phyloP scores from a whole-genome alignment of 2,113 vertebrate genomes.

The Pavo muticus region DNA sequence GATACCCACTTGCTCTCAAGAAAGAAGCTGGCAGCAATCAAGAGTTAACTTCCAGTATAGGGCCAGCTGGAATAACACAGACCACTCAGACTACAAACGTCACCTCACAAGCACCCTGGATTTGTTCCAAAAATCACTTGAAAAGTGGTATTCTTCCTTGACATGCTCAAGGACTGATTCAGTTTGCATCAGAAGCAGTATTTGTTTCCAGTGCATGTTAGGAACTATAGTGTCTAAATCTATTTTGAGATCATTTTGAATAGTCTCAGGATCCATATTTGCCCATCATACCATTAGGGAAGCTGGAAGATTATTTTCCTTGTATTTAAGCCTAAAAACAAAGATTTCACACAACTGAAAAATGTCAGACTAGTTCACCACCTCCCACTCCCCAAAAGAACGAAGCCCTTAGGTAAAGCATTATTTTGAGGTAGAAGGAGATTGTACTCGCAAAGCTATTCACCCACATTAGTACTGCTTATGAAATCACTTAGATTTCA shows the following conservation, averaged over 20 bases:
- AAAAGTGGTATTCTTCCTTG: slow-evolving; percentile 71
- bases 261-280: background rate
- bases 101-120: slow-evolving; percentile 73
- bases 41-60: slow-evolving; percentile 63
- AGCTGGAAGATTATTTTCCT: slow-evolving; percentile 5
- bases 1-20: background rate
- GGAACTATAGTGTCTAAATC: slow-evolving; percentile 16
- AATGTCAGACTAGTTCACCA: background rate
- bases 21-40: slow-evolving; percentile 56
- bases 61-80: slow-evolving; percentile 71
- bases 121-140: slow-evolving; percentile 71
- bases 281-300: slow-evolving; percentile 16
- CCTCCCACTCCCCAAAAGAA: background rate
- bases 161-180: slow-evolving; percentile 54
- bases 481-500: slow-evolving; percentile 29
- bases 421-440: background rate
- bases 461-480: background rate
- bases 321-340: slow-evolving; percentile 18
- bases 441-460: slow-evolving; percentile 1
- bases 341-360: background rate
- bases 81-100: slow-evolving; percentile 71
- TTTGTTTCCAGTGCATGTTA: background rate
- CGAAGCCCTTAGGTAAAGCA: background rate
- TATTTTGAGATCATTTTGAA: slow-evolving; percentile 36
- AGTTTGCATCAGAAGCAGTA: slow-evolving; percentile 33